Evolutionary conservation across 2,113 vertebrate species (phyloP).

Genomic region (Xyliphius kryptos): DNA sequence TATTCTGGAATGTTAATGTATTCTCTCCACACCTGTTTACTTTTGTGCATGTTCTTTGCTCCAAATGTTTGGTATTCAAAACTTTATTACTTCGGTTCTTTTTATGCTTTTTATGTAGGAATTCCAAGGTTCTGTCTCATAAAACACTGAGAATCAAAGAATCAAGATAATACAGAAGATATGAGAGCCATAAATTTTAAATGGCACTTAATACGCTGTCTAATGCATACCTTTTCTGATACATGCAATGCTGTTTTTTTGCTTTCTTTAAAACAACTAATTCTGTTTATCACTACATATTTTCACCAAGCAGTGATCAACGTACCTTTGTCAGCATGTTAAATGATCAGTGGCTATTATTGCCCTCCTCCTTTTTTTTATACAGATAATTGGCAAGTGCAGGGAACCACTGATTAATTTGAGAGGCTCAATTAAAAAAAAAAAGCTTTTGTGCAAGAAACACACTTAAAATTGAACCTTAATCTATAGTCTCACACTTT

Average conservation of each 20-base stretch:
- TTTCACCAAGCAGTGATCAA: too few species aligned
- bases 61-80: constrained; percentile 26
- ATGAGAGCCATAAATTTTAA: constrained; percentile 23
- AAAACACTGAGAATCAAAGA: constrained; percentile 35
- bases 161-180: constrained; percentile 17
- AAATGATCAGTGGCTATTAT: too few species aligned
- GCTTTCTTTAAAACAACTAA: background rate
- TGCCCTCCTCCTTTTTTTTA: too few species aligned
- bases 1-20: constrained; percentile 42
- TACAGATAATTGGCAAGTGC: too few species aligned
- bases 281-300: too few species aligned
- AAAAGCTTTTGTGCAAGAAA: too few species aligned
- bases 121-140: constrained; percentile 34
- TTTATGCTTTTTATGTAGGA: constrained; percentile 23
- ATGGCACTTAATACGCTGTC: constrained; percentile 28
- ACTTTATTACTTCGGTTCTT: constrained; percentile 23
- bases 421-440: too few species aligned
- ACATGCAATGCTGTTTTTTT: background rate
- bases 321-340: too few species aligned
- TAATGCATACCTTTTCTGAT: background rate
- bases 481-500: background rate
- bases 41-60: constrained; percentile 2
- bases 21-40: constrained; percentile 29
- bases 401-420: too few species aligned
- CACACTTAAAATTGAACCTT: too few species aligned